phyloP scores from a whole-genome alignment of 53 echinoderm and acorn worm species.

The Paracentrotus lividus region DNA sequence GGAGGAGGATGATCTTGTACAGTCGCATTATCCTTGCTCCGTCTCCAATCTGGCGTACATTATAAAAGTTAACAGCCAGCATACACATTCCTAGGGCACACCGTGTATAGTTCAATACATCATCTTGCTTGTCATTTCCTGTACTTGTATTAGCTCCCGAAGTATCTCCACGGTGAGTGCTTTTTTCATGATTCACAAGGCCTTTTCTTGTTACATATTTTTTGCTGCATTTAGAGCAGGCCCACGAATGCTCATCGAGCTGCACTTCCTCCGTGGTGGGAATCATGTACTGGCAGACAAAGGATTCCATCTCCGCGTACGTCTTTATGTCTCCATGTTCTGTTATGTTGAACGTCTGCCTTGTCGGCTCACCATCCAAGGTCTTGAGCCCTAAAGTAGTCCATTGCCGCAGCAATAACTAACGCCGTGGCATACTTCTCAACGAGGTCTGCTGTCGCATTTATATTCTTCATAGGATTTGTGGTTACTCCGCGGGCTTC shows the following conservation, averaged over 20 bases:
- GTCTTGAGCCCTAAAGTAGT: constrained; percentile 69
- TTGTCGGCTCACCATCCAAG: constrained; percentile 55
- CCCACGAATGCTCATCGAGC: constrained; percentile 26
- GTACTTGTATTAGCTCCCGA: too few relatives aligned
- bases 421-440: constrained; percentile 61
- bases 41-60: not conserved
- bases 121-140: too few relatives aligned
- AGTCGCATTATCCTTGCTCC: not conserved
- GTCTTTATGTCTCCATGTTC: constrained; percentile 48
- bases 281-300: too few relatives aligned
- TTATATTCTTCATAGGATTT: constrained; percentile 76
- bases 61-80: not conserved
- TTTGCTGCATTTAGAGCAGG: constrained; percentile 68
- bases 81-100: not conserved
- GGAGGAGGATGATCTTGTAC: not conserved
- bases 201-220: constrained; percentile 60
- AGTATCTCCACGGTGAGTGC: constrained; percentile 60
- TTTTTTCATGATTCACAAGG: constrained; percentile 71
- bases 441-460: constrained; percentile 71
- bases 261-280: constrained; percentile 49
- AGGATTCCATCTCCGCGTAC: constrained; percentile 40
- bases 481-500: constrained; percentile 69
- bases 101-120: not conserved
- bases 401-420: constrained; percentile 73
- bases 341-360: constrained; percentile 54